phyloP scores from a whole-genome alignment of 2,797 vertebrate genomes.

The Falco columbarius region DNA sequence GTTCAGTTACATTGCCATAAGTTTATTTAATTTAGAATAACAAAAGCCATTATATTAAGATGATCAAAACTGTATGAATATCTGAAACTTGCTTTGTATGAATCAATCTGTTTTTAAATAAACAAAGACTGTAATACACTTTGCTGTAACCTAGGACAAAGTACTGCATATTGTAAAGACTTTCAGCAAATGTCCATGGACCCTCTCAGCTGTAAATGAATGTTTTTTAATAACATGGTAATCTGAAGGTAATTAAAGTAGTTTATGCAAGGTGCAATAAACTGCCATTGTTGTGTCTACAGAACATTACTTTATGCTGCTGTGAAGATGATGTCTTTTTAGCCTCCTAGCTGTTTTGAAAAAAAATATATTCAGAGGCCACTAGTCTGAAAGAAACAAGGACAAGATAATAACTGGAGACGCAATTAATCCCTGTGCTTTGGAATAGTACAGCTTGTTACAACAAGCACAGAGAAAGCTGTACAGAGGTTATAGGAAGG shows the following conservation, averaged over 20 bases:
- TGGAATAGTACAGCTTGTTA: conserved; percentile 64
- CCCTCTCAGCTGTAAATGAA: conserved; percentile 60
- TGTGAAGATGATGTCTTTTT: conserved; percentile 72
- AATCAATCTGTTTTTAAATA: background rate
- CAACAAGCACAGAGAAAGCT: conserved; percentile 55
- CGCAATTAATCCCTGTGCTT: conserved; percentile 68
- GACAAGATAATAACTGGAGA: conserved; percentile 77
- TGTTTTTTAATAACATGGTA: conserved; percentile 70
- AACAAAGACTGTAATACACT: background rate
- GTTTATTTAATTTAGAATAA: background rate
- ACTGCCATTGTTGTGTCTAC: conserved; percentile 74
- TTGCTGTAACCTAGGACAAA: background rate
- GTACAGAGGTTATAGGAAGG: conserved; percentile 66
- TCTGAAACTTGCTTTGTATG: background rate
- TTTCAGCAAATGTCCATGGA: conserved; percentile 47
- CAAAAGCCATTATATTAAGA: background rate
- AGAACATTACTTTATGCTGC: conserved; percentile 66
- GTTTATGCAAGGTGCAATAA: conserved; percentile 72
- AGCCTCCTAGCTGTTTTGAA: conserved; percentile 62
- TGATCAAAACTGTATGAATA: background rate
- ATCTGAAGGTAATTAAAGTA: conserved; percentile 77
- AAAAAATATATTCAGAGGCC: conserved; percentile 67
- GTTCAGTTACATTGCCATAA: background rate
- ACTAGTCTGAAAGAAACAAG: conserved; percentile 73
- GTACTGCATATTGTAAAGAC: background rate